phyloP scores from a whole-genome alignment of 2,113 vertebrate genomes.

The Halcyon malimbica region DNA sequence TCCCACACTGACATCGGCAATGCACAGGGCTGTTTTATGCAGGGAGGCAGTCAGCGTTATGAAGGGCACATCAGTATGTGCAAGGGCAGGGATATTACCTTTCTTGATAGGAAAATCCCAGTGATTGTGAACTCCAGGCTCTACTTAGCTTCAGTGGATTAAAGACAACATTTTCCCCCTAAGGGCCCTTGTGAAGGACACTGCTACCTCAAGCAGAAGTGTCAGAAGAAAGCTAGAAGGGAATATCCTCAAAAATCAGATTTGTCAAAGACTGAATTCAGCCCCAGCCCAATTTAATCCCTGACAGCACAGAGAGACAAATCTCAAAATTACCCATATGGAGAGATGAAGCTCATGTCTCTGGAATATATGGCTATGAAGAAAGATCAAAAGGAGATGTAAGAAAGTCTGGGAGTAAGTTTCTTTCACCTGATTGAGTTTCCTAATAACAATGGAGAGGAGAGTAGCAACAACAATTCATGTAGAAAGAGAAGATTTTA shows the following conservation, averaged over 20 bases:
- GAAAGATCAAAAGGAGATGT: background rate
- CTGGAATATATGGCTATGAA: background rate
- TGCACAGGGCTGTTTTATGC: background rate
- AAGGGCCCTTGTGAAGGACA: background rate
- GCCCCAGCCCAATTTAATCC: background rate
- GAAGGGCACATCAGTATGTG: no score
- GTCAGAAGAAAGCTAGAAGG: background rate
- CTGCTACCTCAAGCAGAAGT: background rate
- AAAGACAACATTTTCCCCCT: background rate
- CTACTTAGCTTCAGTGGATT: background rate
- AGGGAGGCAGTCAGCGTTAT: background rate
- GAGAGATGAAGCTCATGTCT: background rate
- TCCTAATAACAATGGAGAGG: background rate
- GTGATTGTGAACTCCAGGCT: background rate
- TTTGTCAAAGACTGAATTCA: background rate
- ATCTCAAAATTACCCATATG: background rate
- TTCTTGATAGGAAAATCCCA: background rate
- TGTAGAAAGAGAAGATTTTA: background rate
- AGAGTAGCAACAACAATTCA: background rate
- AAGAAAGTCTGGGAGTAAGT: background rate
- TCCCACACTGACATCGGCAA: accelerated
- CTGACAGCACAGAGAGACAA: background rate
- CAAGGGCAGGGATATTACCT: background rate
- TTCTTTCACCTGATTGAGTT: background rate
- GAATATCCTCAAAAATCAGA: background rate